phyloP scores from a whole-genome alignment of 2,113 vertebrate genomes.

The Anarhynchus alexandrinus region DNA sequence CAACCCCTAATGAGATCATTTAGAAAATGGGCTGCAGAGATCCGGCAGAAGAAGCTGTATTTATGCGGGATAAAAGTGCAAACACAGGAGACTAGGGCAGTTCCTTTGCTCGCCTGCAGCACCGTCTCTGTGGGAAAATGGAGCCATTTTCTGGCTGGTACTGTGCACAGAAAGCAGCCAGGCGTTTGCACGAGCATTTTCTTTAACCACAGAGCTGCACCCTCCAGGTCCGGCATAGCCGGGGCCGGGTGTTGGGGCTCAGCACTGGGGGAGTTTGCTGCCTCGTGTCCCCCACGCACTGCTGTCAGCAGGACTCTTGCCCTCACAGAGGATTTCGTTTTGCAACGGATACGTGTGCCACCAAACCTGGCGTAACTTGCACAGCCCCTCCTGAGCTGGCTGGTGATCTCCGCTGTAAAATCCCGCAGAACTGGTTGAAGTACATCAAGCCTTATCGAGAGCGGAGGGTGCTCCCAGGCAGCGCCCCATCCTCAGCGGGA shows the following conservation, averaged over 20 bases:
- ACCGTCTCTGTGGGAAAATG: not conserved
- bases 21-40: conserved; percentile 40
- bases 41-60: not conserved
- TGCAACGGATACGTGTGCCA: fast-evolving
- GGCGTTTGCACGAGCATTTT: not conserved
- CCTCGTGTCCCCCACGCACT: not conserved
- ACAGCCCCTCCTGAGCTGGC: not conserved
- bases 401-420: not conserved
- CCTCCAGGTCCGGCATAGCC: not conserved
- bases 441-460: not conserved
- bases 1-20: conserved; percentile 31
- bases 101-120: not conserved
- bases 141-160: not conserved
- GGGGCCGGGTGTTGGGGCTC: not conserved
- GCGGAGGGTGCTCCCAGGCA: not conserved
- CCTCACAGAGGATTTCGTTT: not conserved
- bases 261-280: not conserved
- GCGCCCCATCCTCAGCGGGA: not conserved
- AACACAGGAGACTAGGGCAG: not conserved
- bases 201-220: not conserved
- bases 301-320: not conserved
- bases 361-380: not conserved
- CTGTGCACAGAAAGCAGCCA: not conserved
- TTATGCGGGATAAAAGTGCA: not conserved
- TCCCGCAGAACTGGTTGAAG: not conserved